Evolutionary conservation across 1,140 invertebrate genomes (phyloP).

Genomic region (Pteromalus puparum): DNA sequence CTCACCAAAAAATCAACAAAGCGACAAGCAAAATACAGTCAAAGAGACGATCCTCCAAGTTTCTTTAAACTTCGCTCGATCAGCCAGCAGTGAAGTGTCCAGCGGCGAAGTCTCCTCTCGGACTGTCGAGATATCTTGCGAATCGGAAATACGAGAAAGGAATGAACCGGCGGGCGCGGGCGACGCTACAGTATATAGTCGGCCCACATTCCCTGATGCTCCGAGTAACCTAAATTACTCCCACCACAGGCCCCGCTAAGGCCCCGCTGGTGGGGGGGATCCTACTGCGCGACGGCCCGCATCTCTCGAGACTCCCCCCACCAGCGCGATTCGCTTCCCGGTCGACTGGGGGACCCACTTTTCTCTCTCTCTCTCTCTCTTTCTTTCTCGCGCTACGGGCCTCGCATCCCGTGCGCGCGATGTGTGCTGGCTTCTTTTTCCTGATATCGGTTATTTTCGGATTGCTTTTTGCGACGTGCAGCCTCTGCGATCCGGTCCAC

Average conservation of each 20-base stretch:
- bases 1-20: neutral
- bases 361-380: slow-evolving; percentile 31
- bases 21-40: neutral
- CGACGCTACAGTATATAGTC: slow-evolving; percentile 74
- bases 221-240: slow-evolving; percentile 75
- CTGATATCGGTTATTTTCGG: slow-evolving; percentile 36
- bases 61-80: neutral
- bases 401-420: neutral
- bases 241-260: slow-evolving; percentile 57
- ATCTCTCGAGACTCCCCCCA: slow-evolving; percentile 8
- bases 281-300: neutral
- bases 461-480: slow-evolving; percentile 31
- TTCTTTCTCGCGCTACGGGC: neutral
- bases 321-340: neutral
- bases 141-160: slow-evolving; percentile 69
- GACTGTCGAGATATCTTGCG: slow-evolving; percentile 59
- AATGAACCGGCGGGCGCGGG: slow-evolving; percentile 71
- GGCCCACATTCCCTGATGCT: slow-evolving; percentile 74
- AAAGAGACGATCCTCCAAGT: neutral
- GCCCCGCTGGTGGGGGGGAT: neutral
- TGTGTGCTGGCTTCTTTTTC: neutral
- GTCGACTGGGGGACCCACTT: slow-evolving; percentile 32
- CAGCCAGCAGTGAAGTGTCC: neutral
- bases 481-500: neutral
- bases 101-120: slow-evolving; percentile 15